These are phyloP conservation scores for Mesoligia furuncula DNA, from an alignment of 2,888 invertebrate species.

Conservation along the genomic window DNA sequence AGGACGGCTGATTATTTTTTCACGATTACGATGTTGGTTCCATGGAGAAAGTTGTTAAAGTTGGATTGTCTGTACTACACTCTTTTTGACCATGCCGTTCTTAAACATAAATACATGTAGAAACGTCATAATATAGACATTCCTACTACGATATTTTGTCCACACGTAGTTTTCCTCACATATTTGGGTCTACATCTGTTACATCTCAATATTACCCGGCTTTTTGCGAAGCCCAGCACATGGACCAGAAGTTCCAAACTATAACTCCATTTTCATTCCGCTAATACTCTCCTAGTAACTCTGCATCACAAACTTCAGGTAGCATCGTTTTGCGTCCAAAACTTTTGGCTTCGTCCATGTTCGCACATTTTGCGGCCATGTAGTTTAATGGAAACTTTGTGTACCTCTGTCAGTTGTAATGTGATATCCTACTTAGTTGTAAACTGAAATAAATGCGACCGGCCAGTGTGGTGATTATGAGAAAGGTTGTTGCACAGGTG, in stretches of 20 bases:
- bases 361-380: constrained; percentile 57
- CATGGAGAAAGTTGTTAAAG: neutral
- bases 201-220: constrained; percentile 27
- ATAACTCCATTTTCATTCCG: constrained; percentile 51
- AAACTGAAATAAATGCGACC: constrained; percentile 36
- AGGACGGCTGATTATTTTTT: too few species aligned
- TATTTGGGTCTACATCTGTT: constrained; percentile 30
- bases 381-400: constrained; percentile 61
- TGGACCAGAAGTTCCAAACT: constrained; percentile 39
- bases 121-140: neutral
- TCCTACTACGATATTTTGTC: constrained; percentile 7
- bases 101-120: too few species aligned
- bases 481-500: constrained; percentile 46
- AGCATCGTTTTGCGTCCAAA: constrained; percentile 39
- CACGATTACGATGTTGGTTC: neutral
- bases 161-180: neutral
- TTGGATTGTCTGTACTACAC: neutral
- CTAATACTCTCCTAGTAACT: constrained; percentile 41
- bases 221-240: constrained; percentile 23
- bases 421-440: constrained; percentile 42
- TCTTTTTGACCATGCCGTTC: too few species aligned
- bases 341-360: constrained; percentile 45
- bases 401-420: constrained; percentile 57
- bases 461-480: constrained; percentile 34
- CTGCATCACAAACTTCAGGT: constrained; percentile 50